phyloP scores from a whole-genome alignment of 1,140 invertebrate species.

The Drosophila hydei region DNA sequence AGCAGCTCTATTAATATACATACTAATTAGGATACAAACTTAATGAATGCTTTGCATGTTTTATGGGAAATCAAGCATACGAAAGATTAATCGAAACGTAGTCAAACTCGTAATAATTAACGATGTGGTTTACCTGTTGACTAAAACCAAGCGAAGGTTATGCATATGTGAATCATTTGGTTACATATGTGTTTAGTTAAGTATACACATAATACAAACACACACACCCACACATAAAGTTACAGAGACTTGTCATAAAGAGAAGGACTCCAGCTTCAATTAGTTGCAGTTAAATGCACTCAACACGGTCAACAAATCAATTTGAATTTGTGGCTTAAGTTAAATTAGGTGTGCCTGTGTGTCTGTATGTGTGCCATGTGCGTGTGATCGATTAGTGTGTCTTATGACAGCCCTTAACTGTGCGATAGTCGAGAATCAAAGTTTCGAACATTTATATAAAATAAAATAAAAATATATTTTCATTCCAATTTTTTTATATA shows the following conservation, averaged over 20 bases:
- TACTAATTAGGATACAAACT: background rate
- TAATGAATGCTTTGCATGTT: background rate
- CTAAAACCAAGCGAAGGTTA: conserved; percentile 13
- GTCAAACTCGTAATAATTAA: conserved; percentile 27
- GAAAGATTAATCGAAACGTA: background rate
- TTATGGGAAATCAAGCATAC: background rate
- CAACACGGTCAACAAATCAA: conserved; percentile 60
- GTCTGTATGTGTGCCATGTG: conserved; percentile 6
- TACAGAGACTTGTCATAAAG: conserved; percentile 11
- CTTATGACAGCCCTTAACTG: background rate
- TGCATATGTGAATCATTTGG: background rate
- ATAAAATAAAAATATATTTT: too few relatives aligned
- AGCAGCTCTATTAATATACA: background rate
- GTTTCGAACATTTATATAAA: too few relatives aligned
- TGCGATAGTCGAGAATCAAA: too few relatives aligned
- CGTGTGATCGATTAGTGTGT: conserved; percentile 6
- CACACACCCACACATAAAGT: conserved; percentile 4
- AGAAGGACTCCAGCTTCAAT: conserved; percentile 43
- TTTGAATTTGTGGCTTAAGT: conserved; percentile 59
- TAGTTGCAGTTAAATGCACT: conserved; percentile 62
- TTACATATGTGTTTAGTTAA: conserved; percentile 5
- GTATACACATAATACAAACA: conserved; percentile 10
- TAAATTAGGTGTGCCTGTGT: background rate
- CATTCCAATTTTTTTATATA: too few relatives aligned
- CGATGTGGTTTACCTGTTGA: conserved; percentile 21